Conservation (phyloP, 2,797 vertebrate species). For the Trichosurus vulpecula region DNA sequence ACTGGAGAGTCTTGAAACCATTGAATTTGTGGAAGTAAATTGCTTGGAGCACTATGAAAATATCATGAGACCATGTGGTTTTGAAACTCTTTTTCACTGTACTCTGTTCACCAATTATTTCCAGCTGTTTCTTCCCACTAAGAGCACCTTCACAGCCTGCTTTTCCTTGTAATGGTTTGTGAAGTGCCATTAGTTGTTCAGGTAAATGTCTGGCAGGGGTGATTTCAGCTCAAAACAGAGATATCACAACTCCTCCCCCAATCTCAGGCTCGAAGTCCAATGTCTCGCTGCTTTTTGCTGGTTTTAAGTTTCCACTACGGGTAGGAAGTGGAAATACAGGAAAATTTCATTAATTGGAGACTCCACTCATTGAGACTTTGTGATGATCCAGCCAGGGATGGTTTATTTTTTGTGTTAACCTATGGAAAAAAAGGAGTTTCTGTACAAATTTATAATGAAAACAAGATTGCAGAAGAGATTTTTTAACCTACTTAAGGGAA, state of each 20-base stretch:
- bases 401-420: not conserved
- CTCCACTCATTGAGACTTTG: not conserved
- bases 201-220: conserved; percentile 39
- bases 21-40: conserved; percentile 87
- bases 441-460: not conserved
- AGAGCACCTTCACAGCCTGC: conserved; percentile 76
- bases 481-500: not conserved
- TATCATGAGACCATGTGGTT: conserved; percentile 87
- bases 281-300: not conserved
- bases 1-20: conserved; percentile 89
- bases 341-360: not conserved
- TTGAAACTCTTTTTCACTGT: conserved; percentile 85
- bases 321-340: not conserved
- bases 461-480: not conserved
- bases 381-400: not conserved
- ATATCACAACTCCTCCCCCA: conserved; percentile 3
- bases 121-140: conserved; percentile 88
- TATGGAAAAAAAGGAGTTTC: not conserved
- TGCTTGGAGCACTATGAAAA: conserved; percentile 89
- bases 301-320: conserved; percentile 42
- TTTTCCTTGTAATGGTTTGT: conserved; percentile 71
- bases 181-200: conserved; percentile 64
- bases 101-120: conserved; percentile 87
- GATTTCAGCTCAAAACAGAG: conserved; percentile 30
- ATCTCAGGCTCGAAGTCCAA: not conserved